phyloP scores from a whole-genome alignment of 2,113 vertebrate species.

The Micromys minutus region DNA sequence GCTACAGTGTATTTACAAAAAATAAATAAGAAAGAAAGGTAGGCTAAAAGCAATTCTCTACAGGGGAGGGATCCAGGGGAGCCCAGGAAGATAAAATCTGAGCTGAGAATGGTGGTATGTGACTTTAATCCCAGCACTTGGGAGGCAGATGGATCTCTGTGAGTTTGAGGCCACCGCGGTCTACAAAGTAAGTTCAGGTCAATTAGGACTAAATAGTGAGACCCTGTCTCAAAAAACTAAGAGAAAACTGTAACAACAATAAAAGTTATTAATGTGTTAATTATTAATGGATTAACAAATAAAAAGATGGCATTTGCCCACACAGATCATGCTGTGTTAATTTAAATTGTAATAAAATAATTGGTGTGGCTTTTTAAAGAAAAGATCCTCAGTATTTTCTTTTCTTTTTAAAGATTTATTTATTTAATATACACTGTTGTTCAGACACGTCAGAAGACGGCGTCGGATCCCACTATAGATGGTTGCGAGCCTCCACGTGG shows the following conservation, averaged over 20 bases:
- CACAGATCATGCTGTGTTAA: background rate
- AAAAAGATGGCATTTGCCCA: background rate
- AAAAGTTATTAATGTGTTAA: background rate
- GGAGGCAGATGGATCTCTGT: background rate
- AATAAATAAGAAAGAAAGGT: too few relatives aligned
- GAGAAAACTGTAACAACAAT: background rate
- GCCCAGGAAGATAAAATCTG: background rate
- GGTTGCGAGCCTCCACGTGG: too few relatives aligned
- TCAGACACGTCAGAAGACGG: too few relatives aligned
- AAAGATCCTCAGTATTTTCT: too few relatives aligned
- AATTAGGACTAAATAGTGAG: background rate
- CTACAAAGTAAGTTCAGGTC: background rate
- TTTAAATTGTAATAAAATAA: background rate
- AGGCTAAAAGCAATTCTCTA: background rate
- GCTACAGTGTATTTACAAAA: too few relatives aligned
- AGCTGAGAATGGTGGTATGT: background rate
- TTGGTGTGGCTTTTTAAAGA: background rate
- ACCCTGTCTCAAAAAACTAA: background rate
- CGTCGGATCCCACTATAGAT: too few relatives aligned
- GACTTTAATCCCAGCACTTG: background rate
- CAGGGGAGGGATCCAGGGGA: background rate
- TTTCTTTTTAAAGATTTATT: too few relatives aligned
- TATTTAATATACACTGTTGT: too few relatives aligned
- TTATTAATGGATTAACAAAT: background rate
- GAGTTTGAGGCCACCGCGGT: background rate